phyloP scores from a whole-genome alignment of 1,140 invertebrate genomes.

The Apis cerana region DNA sequence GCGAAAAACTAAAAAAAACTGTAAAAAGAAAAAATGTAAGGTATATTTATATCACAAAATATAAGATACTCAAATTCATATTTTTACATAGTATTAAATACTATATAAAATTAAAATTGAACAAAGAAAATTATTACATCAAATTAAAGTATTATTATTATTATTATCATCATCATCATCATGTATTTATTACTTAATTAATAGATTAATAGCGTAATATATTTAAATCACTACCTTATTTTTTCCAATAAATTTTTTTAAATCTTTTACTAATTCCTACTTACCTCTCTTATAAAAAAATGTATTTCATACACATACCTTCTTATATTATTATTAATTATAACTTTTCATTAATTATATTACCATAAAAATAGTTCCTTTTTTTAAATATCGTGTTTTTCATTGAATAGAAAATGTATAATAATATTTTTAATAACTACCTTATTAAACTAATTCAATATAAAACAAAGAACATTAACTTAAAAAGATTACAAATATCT shows the following conservation, averaged over 20 bases:
- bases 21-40: no score
- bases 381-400: background rate
- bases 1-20: background rate
- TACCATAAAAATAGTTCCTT: background rate
- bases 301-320: background rate
- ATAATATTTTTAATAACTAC: background rate
- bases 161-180: no score
- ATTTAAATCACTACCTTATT: no score
- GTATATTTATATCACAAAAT: no score
- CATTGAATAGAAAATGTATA: background rate
- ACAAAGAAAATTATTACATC: background rate
- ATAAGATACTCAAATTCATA: no score
- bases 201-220: background rate
- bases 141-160: background rate
- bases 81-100: no score
- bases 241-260: background rate
- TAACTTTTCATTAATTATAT: background rate
- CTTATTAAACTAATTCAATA: slow-evolving; percentile 10
- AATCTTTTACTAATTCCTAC: background rate
- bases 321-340: background rate
- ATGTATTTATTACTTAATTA: background rate
- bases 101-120: no score
- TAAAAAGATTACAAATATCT: background rate
- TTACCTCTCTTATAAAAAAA: slow-evolving; percentile 11
- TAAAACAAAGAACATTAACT: background rate